Percentiles rank a stretch among this genome's conserved stretches.
phyloP scores from a whole-genome alignment of 1,140 invertebrate genomes.

The Drosophila auraria region DNA sequence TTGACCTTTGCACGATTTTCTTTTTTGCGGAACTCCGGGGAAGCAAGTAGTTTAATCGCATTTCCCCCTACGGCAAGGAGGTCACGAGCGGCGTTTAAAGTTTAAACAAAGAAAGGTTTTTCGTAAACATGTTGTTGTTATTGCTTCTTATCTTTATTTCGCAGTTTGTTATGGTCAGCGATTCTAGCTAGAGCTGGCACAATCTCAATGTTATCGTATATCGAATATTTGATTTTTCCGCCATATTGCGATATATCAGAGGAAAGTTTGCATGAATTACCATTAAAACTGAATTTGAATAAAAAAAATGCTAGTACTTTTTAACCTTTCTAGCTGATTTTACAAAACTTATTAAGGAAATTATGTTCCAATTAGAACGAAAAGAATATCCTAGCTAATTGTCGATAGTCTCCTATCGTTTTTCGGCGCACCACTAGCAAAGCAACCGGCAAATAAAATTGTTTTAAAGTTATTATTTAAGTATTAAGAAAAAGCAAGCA shows the following conservation, averaged over 20 bases:
- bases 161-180: conserved; percentile 42
- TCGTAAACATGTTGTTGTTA: conserved; percentile 28
- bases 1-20: conserved; percentile 47
- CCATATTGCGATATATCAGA: background rate
- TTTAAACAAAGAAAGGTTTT: conserved; percentile 31
- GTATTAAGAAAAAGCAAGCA: background rate
- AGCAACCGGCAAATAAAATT: conserved; percentile 62
- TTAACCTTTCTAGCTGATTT: background rate
- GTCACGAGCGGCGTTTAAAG: background rate
- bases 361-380: background rate
- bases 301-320: no score
- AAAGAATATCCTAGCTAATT: background rate
- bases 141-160: conserved; percentile 33
- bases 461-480: conserved; percentile 22
- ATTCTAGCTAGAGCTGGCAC: background rate
- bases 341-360: background rate
- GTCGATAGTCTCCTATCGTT: background rate
- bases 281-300: no score
- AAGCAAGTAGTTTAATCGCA: conserved; percentile 6
- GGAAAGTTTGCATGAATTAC: no score
- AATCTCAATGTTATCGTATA: background rate
- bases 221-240: background rate
- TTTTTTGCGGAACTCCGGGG: conserved; percentile 15
- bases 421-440: conserved; percentile 15
- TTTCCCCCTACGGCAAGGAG: background rate